Percentiles rank a stretch among this genome's conserved stretches.
These are phyloP conservation scores for Drosophila subquinaria DNA, from an alignment of 2,888 invertebrate genomes.

Conservation along the genomic window DNA sequence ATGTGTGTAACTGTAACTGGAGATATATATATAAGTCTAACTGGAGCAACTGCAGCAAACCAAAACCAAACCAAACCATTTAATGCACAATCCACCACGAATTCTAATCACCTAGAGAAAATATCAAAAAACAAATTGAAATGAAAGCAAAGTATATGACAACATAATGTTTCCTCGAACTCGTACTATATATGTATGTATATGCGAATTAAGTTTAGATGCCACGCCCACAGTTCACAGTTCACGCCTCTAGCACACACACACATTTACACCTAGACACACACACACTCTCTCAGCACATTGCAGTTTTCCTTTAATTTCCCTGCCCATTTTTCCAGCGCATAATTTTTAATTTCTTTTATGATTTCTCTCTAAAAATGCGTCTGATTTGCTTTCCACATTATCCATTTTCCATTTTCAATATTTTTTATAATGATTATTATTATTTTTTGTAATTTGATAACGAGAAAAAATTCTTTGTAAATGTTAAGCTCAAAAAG, in stretches of 20 bases:
- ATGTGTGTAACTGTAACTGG: constrained; percentile 18
- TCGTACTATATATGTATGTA: constrained; percentile 8
- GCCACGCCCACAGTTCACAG: constrained; percentile 13
- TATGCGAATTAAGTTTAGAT: constrained; percentile 48
- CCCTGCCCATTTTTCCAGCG: neutral
- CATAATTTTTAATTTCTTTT: constrained; percentile 28
- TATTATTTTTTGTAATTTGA: constrained; percentile 62
- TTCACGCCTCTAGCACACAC: constrained; percentile 42
- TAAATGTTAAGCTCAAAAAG: constrained; percentile 81
- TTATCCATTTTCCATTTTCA: constrained; percentile 31
- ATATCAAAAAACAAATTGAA: constrained; percentile 64
- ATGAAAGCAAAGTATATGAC: constrained; percentile 38
- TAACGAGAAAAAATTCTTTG: constrained; percentile 70
- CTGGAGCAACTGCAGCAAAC: constrained; percentile 58
- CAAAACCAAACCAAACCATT: constrained; percentile 22
- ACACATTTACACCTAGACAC: constrained; percentile 12
- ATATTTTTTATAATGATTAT: constrained; percentile 46
- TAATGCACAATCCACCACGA: constrained; percentile 75
- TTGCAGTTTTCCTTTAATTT: constrained; percentile 31
- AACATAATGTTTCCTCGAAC: constrained; percentile 54
- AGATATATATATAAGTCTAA: constrained; percentile 18
- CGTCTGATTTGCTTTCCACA: constrained; percentile 20
- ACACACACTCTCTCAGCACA: constrained; percentile 22
- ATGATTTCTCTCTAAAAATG: constrained; percentile 36
- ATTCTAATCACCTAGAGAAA: constrained; percentile 64